Base-by-base conservation (phyloP, 2,797 vertebrate species). In the Anguilla obscura region DNA sequence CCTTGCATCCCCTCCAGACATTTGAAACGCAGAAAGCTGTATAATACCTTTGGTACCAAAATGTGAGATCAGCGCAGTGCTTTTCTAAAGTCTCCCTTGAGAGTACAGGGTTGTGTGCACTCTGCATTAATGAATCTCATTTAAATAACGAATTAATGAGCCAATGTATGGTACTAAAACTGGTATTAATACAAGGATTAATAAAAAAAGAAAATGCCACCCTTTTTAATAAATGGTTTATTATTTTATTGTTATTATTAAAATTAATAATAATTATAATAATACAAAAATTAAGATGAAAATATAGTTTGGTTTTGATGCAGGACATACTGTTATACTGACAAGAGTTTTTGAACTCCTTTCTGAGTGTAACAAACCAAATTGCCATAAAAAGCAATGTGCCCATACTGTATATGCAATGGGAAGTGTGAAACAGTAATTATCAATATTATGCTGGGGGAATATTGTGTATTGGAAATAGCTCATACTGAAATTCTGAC, bases 71-170 rank as follows among this genome's bases (percentile, higher is more conserved):
- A 85, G 83, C 52, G 14, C 33, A 10, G 54, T 85, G 83, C 83
- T 85, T 56, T 56, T 33, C 83, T 56, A 85, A 85, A 85, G 83
- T 60, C 54, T 63, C 56, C 84, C 84, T 10, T 63, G 56, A 63
- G 84, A 82, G 16, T 63, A 36, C 36, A 63, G 54, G n/a, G 33
- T 63, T 85, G 58, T 85, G 58, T 85, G 84, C 84, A 66, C 58
- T 85, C 56, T 63, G 33, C 54, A 60, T 85, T 85, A 60, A 85
- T 85, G 84, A 85, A 85, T 85, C 84, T 85, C 84, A 85, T 85
- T 85, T 85, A 85, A 85, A 85, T 85, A 60, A 40, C 60, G 40
- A 85, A 85, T 85, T 85, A 85, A 85, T 85, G 84, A 85, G 84
- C 54, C 58, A 63, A 85, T 16, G 33, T 58, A 45, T 85, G 83